Evolutionary conservation across 2,113 vertebrate genomes (phyloP).

Genomic region (Melanerpes aurifrons): DNA sequence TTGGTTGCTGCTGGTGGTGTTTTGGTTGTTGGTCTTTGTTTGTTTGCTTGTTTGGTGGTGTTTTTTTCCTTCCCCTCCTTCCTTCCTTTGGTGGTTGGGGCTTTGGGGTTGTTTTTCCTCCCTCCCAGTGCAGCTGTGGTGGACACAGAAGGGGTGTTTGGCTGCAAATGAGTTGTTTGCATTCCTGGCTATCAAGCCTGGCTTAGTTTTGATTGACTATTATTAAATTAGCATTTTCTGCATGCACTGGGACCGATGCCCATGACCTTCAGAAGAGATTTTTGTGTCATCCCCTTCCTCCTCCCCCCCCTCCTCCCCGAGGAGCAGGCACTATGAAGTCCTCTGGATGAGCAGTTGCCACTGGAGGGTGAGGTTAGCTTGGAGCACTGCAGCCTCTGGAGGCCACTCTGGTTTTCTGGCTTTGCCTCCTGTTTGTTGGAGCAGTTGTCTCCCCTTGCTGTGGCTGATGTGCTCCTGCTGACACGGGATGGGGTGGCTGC

Average conservation of each 20-base stretch:
- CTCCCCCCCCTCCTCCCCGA: too few species aligned
- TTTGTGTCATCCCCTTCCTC: neutral
- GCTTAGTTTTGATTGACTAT: neutral
- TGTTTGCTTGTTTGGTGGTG: too few species aligned
- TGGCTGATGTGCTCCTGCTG: neutral
- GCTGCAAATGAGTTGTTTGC: neutral
- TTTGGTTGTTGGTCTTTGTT: neutral
- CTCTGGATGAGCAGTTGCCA: neutral
- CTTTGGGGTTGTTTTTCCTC: neutral
- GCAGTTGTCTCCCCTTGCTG: neutral
- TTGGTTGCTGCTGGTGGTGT: neutral
- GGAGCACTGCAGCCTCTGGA: neutral
- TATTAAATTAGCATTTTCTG: slow-evolving; percentile 18
- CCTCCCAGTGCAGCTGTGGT: neutral
- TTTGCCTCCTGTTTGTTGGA: neutral
- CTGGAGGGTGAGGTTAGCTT: neutral
- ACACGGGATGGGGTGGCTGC: rapidly evolving
- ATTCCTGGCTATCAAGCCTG: neutral
- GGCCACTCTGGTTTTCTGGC: neutral
- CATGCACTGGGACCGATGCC: neutral
- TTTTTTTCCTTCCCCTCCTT: too few species aligned
- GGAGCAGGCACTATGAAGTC: neutral
- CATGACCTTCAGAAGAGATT: neutral
- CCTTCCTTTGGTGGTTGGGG: too few species aligned
- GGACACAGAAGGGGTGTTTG: neutral